Base-by-base conservation (phyloP, 2,797 vertebrate species). In the Channallabes apus region DNA sequence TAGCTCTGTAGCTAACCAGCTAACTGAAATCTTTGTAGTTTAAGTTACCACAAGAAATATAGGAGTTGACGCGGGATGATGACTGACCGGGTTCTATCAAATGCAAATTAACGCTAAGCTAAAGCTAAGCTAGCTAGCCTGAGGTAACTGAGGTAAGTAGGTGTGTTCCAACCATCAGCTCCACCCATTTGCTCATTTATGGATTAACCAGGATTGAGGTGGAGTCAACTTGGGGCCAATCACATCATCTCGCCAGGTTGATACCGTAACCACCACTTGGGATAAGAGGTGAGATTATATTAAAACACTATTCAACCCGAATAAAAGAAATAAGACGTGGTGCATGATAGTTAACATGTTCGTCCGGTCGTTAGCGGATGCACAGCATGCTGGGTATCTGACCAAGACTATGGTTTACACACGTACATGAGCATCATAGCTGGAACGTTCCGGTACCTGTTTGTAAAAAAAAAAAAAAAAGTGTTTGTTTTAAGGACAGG, bases 221-320 rank as follows among this genome's bases (percentile, higher is more conserved):
- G 46, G 46, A 11, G 46, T n/a, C n/a, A n/a, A n/a, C n/a, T n/a
- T n/a, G 12, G 77, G 12, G 78, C 75, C 86, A 87, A 85, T 80
- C 85, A 81, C 59, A 64, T 46, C 58, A 1, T 18, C 72, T 65
- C 80, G 80, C 68, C 32, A 65, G 69, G 73, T 41, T 56, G 11
- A 46, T 18, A 18, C 14, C n/a, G 18, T 59, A 27, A 17, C 20
- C 18, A 20, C 51, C 75, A 54, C 29, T 46, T 79, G 58, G 77
- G 84, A 80, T 88, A 86, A 87, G 65, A 84, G 79, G 84, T 83
- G 54, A 82, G 85, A 86, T 88, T 88, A 87, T 83, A 88, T 81
- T 46, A 80, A 85, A 86, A 54, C 84, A 29, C 24, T 51, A 83
- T 88, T 81, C 88, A 85, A 88, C 88, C 89, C 71, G 72, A 56